Evolutionary conservation across 2,888 invertebrate genomes (phyloP).

Genomic region (Lithosia quadra): DNA sequence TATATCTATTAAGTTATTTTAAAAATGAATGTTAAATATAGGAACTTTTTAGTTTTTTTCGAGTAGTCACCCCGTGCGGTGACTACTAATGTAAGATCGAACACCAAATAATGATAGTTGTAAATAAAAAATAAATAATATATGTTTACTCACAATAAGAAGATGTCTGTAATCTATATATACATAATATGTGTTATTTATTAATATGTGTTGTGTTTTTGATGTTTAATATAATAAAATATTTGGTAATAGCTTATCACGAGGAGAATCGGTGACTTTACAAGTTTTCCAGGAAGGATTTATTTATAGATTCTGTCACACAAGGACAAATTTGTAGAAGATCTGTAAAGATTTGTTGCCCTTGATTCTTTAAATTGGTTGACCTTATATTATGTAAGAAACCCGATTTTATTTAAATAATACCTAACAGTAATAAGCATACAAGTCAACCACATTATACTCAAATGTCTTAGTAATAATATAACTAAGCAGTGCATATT

Average conservation of each 20-base stretch:
- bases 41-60: constrained; percentile 28
- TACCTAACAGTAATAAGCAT: constrained; percentile 9
- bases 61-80: not conserved
- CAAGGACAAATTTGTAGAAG: not conserved
- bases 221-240: not conserved
- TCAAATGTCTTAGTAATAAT: constrained; percentile 12
- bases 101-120: constrained; percentile 46
- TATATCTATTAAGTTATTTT: constrained; percentile 14
- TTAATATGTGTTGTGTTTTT: constrained; percentile 1
- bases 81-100: constrained; percentile 32
- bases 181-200: not conserved
- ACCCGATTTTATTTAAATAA: constrained; percentile 1
- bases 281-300: not conserved
- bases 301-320: not conserved
- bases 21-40: constrained; percentile 23
- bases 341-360: not conserved
- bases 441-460: constrained; percentile 5
- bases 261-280: not conserved
- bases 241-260: not conserved
- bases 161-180: not conserved
- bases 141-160: constrained; percentile 29
- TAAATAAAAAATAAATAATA: constrained; percentile 34
- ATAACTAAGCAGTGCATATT: constrained; percentile 18
- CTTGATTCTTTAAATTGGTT: no score
- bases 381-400: constrained; percentile 1